Base-by-base conservation (phyloP, 2,797 vertebrate species). In the Darevskia mixta region DNA sequence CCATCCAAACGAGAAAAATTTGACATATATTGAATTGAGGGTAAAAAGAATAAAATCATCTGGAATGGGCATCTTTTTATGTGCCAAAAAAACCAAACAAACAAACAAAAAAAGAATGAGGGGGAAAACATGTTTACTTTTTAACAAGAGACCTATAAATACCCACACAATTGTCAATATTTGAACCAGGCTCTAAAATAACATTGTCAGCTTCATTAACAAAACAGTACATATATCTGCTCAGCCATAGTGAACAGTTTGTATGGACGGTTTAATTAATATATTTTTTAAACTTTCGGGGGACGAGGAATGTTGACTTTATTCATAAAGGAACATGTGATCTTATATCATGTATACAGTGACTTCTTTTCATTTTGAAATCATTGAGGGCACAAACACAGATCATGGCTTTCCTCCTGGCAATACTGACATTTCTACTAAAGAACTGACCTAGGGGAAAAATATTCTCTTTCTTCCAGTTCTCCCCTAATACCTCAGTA, bases 391-490 rank as follows among this genome's bases (percentile, higher is more conserved):
- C 80, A 76, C 20, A 55, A 29, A 41, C 43, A 82, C 29, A 27
- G 20, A 82, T 78, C 45, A 35, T 69, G 32, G 5, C 11, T 35
- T 27, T 49, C 29, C 25, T 78, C 32, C 25, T 86, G 72, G 73
- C 84, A 86, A 67, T 61, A 82, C 66, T 76, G 83, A 80, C 3
- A 92, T 91, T 92, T 92, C 18, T 20, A 79, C 11, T 82, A 38
- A 88, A 77, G 3, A 76, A 41, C 76, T 55, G 76, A 82, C 0
- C 25, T 0, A 0, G 41, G 45, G 84, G 82, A 0, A 82, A 43
- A 0, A 0, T 43, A 83, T 88, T 88, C 88, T 58, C 23, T 85
- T 92, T 88, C 91, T 55, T 20, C 8, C 29, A 43, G 67, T n/a
- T 25, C n/a, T 81, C 32, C 23, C n/a, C 25, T 67, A 41, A n/a